phyloP scores from a whole-genome alignment of 2,797 vertebrate genomes.

The Dendrocincla tyrannina region DNA sequence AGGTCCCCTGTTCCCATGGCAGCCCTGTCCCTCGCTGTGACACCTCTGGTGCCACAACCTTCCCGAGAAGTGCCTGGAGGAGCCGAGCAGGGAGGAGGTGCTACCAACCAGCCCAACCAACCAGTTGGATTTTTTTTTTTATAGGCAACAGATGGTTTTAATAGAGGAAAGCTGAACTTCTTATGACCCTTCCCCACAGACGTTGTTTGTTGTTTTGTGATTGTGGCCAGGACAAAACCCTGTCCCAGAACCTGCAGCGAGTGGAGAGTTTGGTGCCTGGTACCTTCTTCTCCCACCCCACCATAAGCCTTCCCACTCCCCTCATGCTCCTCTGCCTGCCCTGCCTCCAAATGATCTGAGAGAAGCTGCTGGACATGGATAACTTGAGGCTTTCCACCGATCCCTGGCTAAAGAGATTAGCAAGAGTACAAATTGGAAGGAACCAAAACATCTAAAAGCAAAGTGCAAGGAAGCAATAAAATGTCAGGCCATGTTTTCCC shows the following conservation, averaged over 20 bases:
- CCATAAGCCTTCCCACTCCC: neutral
- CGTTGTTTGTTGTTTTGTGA: conserved; percentile 67
- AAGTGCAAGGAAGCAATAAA: conserved; percentile 49
- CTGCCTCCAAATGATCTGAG: neutral
- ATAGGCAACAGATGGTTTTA: conserved; percentile 68
- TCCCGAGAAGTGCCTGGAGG: neutral
- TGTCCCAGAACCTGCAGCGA: conserved; percentile 50
- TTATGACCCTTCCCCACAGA: conserved; percentile 69
- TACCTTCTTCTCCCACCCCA: conserved; percentile 5
- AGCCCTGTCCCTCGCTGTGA: neutral
- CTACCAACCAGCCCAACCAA: conserved; percentile 39
- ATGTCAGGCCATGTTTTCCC: neutral
- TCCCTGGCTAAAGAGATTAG: neutral
- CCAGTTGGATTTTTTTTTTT: conserved; percentile 39
- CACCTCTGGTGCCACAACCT: neutral
- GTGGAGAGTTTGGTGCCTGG: neutral
- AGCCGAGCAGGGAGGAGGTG: neutral
- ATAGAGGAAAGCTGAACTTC: conserved; percentile 68
- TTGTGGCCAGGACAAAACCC: conserved; percentile 57
- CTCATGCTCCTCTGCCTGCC: neutral
- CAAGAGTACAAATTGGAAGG: neutral
- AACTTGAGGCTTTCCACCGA: conserved; percentile 8
- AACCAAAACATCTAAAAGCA: neutral
- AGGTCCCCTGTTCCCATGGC: neutral
- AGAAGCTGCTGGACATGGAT: conserved; percentile 18